phyloP scores from a whole-genome alignment of 1,140 invertebrate species.

The Leptinotarsa defecta region DNA sequence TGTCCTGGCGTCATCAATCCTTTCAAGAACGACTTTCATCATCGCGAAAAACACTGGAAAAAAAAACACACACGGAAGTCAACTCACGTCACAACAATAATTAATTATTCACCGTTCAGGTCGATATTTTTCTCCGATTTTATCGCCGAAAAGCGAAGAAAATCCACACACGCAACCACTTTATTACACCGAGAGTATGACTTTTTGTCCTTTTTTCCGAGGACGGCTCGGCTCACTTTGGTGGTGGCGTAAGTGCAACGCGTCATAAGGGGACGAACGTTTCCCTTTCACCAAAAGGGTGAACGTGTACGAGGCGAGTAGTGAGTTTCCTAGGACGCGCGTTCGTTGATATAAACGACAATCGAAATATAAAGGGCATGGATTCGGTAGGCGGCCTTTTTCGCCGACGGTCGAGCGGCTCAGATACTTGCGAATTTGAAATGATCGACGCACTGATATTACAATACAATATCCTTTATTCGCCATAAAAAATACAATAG shows the following conservation, averaged over 20 bases:
- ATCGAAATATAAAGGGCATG: not conserved
- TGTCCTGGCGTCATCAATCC: constrained; percentile 14
- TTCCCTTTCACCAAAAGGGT: constrained; percentile 5
- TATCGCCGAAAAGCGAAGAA: not conserved
- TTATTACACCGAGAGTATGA: not conserved
- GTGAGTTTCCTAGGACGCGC: not conserved
- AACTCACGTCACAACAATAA: not conserved
- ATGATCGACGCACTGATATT: too few species aligned
- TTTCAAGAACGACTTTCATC: not conserved
- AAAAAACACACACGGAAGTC: not conserved
- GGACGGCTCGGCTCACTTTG: not conserved
- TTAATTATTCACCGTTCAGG: not conserved
- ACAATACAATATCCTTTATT: too few species aligned
- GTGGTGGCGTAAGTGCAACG: not conserved
- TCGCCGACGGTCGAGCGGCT: not conserved
- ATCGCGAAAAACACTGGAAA: not conserved
- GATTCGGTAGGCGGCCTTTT: not conserved
- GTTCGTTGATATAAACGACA: not conserved
- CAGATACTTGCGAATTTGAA: too few species aligned
- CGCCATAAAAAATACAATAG: too few species aligned
- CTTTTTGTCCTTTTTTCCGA: constrained; percentile 2
- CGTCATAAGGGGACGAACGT: constrained; percentile 6
- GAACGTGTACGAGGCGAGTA: not conserved
- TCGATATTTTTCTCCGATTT: not conserved
- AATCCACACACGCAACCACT: constrained; percentile 2